Conservation (phyloP, 35 echinoderm and acorn worm genomes). For the Apostichopus californicus region DNA sequence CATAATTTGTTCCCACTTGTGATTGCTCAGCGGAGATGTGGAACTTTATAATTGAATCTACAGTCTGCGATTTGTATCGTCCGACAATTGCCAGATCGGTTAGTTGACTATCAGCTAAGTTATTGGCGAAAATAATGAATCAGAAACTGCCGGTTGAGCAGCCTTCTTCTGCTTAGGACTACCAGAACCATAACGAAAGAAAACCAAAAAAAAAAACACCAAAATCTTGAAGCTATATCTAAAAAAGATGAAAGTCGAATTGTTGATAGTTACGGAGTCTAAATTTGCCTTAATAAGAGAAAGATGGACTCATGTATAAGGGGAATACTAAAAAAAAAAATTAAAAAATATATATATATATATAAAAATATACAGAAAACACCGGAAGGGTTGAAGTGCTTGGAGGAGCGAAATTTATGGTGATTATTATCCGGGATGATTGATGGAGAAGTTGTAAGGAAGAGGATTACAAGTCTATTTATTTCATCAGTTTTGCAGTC, state of each 20-base stretch:
- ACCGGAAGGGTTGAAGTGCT: constrained; percentile 33
- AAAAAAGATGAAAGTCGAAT: constrained; percentile 5
- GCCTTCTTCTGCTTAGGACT: constrained; percentile 40
- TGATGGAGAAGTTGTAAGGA: constrained; percentile 10
- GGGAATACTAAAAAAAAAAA: background rate
- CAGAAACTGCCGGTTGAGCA: constrained; percentile 25
- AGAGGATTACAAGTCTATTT: constrained; percentile 38
- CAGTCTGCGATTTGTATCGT: constrained; percentile 24
- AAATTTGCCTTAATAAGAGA: background rate
- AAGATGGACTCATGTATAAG: background rate
- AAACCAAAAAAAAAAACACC: background rate
- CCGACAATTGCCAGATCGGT: background rate
- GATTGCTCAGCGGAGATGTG: too few species aligned
- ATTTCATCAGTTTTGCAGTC: constrained; percentile 15
- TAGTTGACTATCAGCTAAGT: constrained; percentile 31
- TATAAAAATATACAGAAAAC: background rate
- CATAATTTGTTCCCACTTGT: too few species aligned
- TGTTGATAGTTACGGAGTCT: constrained; percentile 29
- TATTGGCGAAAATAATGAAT: constrained; percentile 54
- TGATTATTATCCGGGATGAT: constrained; percentile 45
- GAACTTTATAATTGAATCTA: background rate
- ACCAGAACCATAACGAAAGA: background rate
- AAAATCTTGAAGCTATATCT: background rate
- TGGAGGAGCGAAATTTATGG: constrained; percentile 25
- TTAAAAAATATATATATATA: too few species aligned